Evolutionary conservation across 2,113 vertebrate species (phyloP).

Genomic region (Odontophorus gujanensis): DNA sequence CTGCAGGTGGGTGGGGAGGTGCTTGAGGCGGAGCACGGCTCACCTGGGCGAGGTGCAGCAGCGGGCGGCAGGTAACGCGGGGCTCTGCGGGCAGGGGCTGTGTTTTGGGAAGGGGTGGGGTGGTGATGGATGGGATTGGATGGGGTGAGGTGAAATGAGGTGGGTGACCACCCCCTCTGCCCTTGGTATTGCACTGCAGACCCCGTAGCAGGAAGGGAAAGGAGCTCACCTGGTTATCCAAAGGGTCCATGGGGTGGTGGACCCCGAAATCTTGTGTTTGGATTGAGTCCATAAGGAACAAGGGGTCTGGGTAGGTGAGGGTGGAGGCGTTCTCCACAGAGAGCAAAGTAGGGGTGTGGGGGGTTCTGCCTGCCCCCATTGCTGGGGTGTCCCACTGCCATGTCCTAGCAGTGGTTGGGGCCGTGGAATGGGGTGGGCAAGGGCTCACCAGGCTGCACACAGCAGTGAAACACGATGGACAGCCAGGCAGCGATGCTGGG

Average conservation of each 20-base stretch:
- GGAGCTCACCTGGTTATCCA: neutral
- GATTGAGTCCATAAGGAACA: accelerated
- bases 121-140: too few relatives aligned
- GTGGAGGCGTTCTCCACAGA: accelerated
- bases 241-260: neutral
- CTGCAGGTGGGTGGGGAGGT: neutral
- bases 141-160: neutral
- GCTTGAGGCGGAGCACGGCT: slow-evolving; percentile 36
- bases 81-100: neutral
- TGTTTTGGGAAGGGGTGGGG: too few relatives aligned
- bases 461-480: accelerated
- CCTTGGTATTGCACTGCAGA: neutral
- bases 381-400: accelerated
- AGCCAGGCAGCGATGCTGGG: accelerated
- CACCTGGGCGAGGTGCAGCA: slow-evolving; percentile 11
- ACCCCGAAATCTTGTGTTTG: neutral
- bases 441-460: neutral
- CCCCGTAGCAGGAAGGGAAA: neutral
- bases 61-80: neutral
- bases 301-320: neutral
- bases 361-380: neutral
- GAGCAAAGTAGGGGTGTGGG: neutral
- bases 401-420: accelerated
- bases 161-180: neutral
- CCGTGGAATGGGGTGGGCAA: accelerated